Evolutionary conservation across 2,888 invertebrate species (phyloP).

Genomic region (Harmothoe impar): DNA sequence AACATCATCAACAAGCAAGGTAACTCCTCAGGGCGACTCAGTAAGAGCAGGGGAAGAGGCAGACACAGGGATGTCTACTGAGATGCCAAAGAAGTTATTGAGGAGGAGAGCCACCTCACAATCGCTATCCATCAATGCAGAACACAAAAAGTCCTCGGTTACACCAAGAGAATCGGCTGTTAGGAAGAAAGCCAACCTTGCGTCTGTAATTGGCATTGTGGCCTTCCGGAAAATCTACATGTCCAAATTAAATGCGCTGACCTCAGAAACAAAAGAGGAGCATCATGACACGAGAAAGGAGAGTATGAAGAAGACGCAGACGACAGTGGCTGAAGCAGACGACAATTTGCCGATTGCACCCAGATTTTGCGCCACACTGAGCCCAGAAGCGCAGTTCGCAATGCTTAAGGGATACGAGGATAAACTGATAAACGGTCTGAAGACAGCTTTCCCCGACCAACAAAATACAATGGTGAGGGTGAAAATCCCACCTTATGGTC

Average conservation of each 20-base stretch:
- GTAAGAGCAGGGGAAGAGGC: neutral
- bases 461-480: neutral
- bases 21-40: too few relatives aligned
- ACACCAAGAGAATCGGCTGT: neutral
- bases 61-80: neutral
- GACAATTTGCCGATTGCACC: constrained; percentile 74
- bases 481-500: neutral
- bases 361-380: constrained; percentile 76
- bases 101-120: too few relatives aligned
- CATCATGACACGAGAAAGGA: neutral
- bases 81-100: too few relatives aligned
- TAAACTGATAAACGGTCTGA: constrained; percentile 68
- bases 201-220: neutral
- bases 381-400: constrained; percentile 78
- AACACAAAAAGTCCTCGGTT: neutral
- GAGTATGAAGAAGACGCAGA: neutral
- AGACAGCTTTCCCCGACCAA: neutral
- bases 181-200: neutral
- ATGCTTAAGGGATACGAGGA: constrained; percentile 80
- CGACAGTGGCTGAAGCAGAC: neutral
- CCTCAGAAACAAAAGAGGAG: neutral
- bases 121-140: neutral
- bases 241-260: neutral
- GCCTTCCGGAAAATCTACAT: neutral
- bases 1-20: too few relatives aligned